Base-by-base conservation (phyloP, 2,888 invertebrate species). In the Lysandra coridon region DNA sequence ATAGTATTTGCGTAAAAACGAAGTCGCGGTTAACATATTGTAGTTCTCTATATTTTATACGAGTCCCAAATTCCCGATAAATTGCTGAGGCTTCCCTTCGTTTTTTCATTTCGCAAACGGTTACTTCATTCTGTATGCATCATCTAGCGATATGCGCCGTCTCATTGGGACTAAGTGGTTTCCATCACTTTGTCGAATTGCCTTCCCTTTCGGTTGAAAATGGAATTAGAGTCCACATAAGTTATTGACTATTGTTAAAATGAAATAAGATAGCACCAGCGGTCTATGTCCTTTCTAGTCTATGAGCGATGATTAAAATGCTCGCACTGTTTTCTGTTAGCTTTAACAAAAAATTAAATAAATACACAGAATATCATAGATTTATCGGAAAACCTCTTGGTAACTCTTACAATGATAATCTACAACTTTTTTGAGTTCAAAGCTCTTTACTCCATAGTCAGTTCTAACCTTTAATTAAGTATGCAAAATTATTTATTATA, bases 91-190 rank as follows among this genome's bases (percentile, higher is more conserved):
- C 33, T 69, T 69, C 49, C 49, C 49, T 49, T 17, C 5, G 6
- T 69, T 69, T 69, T 33, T 33, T 69, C 69, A 33, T 69, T 69
- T 69, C 17, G 69, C 69, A 69, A 69, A 69, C 69, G 23, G 69
- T 37, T 69, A 37, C 69, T 69, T 69, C 17, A 69, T 69, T 69
- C 69, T 69, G 33, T 33, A 33, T 69, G 69, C 69, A 69, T 69
- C 69, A 69, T 69, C 69, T 69, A 37, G 33, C 69, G 69, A 37
- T 33, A 17, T 17, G 69, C 33, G 4, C 23, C 64, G 30, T 69
- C 69, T 33, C 33, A 69, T 69, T 69, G 69, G 4, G 69, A 4
- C 33, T 33, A 37, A 69, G 33, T 37, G 33, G 33, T 37, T 64
- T 69, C 69, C 33, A 33, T 33, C 33, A 37, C 69, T 69, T 69